phyloP scores from a whole-genome alignment of 2,888 invertebrate genomes.

The Brenthis daphne region DNA sequence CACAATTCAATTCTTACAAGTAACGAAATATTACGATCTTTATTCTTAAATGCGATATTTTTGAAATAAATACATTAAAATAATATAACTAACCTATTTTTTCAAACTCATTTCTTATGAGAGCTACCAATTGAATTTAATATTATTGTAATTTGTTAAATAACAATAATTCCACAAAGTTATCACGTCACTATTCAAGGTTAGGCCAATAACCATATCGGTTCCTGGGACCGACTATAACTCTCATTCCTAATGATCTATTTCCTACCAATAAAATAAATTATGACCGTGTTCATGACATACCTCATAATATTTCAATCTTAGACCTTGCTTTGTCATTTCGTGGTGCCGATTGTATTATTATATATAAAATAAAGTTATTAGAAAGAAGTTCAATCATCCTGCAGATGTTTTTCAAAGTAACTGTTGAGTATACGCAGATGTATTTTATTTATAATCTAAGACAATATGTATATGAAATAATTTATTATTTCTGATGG shows the following conservation, averaged over 20 bases:
- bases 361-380: constrained; percentile 14
- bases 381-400: neutral
- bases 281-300: constrained; percentile 9
- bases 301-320: constrained; percentile 22
- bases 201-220: constrained; percentile 22
- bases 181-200: constrained; percentile 14
- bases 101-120: no score
- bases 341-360: constrained; percentile 6
- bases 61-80: no score
- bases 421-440: constrained; percentile 1
- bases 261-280: constrained; percentile 32
- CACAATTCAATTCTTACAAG: neutral
- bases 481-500: no score
- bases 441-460: neutral
- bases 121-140: no score
- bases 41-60: no score
- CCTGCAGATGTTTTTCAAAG: constrained; percentile 2
- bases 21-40: no score
- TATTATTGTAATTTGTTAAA: no score
- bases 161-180: neutral
- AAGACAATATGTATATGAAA: neutral
- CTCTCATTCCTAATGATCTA: constrained; percentile 24
- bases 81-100: no score
- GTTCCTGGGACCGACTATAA: constrained; percentile 17
- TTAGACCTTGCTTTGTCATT: constrained; percentile 14